Evolutionary conservation across 2,797 vertebrate genomes (phyloP), one percentile per base, ranked within the genome.

Genomic region (Acropternis orthonyx): DNA sequence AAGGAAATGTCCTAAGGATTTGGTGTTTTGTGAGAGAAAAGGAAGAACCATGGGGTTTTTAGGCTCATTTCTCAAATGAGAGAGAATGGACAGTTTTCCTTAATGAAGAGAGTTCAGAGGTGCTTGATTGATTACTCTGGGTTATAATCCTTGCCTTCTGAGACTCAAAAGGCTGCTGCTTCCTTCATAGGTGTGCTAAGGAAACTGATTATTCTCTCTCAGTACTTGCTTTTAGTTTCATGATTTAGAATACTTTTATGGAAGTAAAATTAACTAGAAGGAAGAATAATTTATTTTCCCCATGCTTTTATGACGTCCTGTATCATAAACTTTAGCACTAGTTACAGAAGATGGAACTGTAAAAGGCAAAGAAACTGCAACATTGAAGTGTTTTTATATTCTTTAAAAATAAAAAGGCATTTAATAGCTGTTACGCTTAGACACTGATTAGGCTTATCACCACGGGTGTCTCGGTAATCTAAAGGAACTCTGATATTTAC

Each of bases 401-500:
- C 7, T 4, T 3, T 20, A 32, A 13, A 30, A 1, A 34, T 52
- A 15, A 63, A 55, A n/a, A n/a, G n/a, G 1, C 3, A 4, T 82
- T 56, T 43, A 26, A 5, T 55, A 39, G 16, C 73, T 36, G 6
- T 44, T 73, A 68, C 41, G 19, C 24, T 80, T 81, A 72, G 12
- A 59, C 39, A 66, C 3, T 21, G 32, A 52, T 65, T n/a, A 77
- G 9, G 10, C 68, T 92, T 93, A 67, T 39, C 16, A 23, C 7
- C 48, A 68, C 26, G 61, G 6, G 10, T 67, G 12, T 66, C n/a
- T 36, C 12, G 8, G 20, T 91, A 79, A 36, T 68, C 63, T 93
- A 69, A 90, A 85, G 37, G 44, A 74, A 68, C 52, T 75, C 30
- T 95, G 21, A 77, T 91, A 5, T 62, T 96, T 95, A 27, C 87